A percentile compares a stretch with the other conserved stretches of the same genome.
Evolutionary conservation across 2,888 invertebrate species (phyloP).

Genomic region (Leptinotarsa tumamoca): DNA sequence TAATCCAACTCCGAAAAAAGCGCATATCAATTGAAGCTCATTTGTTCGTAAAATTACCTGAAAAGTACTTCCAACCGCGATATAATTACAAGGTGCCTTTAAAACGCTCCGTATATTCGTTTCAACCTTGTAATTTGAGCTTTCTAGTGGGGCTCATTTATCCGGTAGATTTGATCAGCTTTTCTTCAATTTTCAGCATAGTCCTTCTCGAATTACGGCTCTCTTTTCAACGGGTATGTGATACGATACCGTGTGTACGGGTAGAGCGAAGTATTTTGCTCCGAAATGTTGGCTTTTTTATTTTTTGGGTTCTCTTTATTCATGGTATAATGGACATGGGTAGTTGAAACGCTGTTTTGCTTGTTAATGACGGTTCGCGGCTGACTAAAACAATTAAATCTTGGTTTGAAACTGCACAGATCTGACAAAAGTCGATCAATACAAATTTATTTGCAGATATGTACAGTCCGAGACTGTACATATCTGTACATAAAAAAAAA

Average conservation of each 20-base stretch:
- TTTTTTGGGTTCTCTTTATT: constrained; percentile 39
- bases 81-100: constrained; percentile 57
- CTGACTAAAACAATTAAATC: no score
- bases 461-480: no score
- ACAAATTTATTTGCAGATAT: no score
- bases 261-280: constrained; percentile 42
- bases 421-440: no score
- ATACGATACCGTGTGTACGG: constrained; percentile 47
- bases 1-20: constrained; percentile 27
- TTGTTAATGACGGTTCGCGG: neutral
- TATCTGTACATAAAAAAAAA: no score
- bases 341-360: constrained; percentile 1
- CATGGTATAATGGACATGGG: constrained; percentile 37
- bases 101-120: constrained; percentile 54
- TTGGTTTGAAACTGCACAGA: no score
- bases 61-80: constrained; percentile 52
- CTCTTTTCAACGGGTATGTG: constrained; percentile 52
- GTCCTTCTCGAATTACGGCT: constrained; percentile 55
- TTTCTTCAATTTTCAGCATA: constrained; percentile 64
- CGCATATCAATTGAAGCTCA: constrained; percentile 44
- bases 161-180: constrained; percentile 66
- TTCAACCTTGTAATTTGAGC: constrained; percentile 58
- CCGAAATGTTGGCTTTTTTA: constrained; percentile 33
- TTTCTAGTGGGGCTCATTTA: constrained; percentile 58
- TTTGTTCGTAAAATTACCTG: constrained; percentile 51